A percentile compares a stretch with the other conserved stretches of the same genome.
These are phyloP conservation scores for Anaspis maculata DNA, from an alignment of 2,888 invertebrate species.

Conservation along the genomic window DNA sequence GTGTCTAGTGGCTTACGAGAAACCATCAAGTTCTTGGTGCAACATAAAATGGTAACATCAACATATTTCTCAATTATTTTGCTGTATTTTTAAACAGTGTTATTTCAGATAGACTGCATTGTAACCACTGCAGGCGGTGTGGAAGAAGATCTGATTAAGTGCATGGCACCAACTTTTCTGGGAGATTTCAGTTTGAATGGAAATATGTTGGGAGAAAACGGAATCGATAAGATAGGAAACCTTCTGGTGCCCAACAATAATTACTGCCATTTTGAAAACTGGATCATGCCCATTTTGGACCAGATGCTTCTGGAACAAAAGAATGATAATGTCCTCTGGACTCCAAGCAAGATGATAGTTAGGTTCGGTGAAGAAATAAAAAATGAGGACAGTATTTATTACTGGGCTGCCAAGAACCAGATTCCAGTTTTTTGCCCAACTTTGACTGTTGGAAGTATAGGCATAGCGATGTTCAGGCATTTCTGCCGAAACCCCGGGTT, in stretches of 20 bases:
- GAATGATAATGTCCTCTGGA: conserved; percentile 68
- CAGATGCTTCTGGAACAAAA: conserved; percentile 85
- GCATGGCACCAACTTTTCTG: conserved; percentile 86
- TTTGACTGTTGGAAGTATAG: conserved; percentile 92
- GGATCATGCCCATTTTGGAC: conserved; percentile 90
- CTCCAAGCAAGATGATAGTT: conserved; percentile 80
- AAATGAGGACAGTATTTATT: conserved; percentile 86
- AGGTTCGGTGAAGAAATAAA: conserved; percentile 85
- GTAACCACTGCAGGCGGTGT: conserved; percentile 97
- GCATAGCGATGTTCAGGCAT: conserved; percentile 99
- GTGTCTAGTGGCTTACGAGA: conserved; percentile 93
- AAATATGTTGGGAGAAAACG: conserved; percentile 68
- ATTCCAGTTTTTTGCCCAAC: conserved; percentile 98
- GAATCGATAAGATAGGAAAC: conserved; percentile 81
- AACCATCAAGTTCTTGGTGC: conserved; percentile 75
- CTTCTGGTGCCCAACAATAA: conserved; percentile 96
- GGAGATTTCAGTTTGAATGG: conserved; percentile 87
- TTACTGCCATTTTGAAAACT: conserved; percentile 96
- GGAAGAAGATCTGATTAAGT: conserved; percentile 99
- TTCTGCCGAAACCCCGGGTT: conserved; percentile 89
- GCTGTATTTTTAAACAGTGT: not conserved
- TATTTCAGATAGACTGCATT: conserved; percentile 76
- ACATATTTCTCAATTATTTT: not conserved
- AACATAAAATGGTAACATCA: conserved; percentile 62
- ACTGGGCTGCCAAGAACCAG: conserved; percentile 93